phyloP scores from a whole-genome alignment of 2,888 invertebrate species.

The Limenitis camilla region DNA sequence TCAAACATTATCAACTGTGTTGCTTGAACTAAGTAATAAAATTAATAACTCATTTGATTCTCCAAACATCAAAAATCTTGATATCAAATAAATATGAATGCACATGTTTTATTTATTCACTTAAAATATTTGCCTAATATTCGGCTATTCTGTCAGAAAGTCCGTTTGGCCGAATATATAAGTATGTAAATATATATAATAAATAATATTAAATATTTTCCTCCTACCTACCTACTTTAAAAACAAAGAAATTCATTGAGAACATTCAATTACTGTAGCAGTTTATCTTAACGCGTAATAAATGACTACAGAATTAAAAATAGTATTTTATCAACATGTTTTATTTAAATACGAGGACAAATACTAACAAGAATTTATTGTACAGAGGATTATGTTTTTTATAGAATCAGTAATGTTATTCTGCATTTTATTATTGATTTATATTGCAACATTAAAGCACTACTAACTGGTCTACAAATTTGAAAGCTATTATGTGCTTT shows the following conservation, averaged over 20 bases:
- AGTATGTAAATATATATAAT: not conserved
- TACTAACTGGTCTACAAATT: too few relatives aligned
- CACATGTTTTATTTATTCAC: too few relatives aligned
- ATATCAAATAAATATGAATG: too few relatives aligned
- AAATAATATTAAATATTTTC: not conserved
- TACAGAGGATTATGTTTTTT: not conserved
- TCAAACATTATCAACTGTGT: too few relatives aligned
- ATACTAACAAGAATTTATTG: conserved; percentile 9
- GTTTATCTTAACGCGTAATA: conserved; percentile 9
- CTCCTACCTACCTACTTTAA: not conserved
- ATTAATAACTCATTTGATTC: too few relatives aligned
- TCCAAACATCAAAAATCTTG: too few relatives aligned
- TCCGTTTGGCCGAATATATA: too few relatives aligned
- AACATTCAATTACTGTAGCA: conserved; percentile 1
- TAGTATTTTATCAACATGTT: conserved; percentile 10
- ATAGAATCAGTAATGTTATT: not conserved
- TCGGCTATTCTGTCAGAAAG: too few relatives aligned
- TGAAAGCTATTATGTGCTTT: too few relatives aligned
- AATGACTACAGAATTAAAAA: conserved; percentile 13
- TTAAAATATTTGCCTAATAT: too few relatives aligned
- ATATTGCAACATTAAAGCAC: too few relatives aligned
- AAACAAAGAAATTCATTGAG: conserved; percentile 2
- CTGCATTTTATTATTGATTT: not conserved
- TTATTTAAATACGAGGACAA: conserved; percentile 8
- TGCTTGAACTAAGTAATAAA: too few relatives aligned